Evolutionary conservation across 2,888 invertebrate genomes (phyloP), one percentile per base, ranked within the genome.

Genomic region (Apomyelois bistriatella): DNA sequence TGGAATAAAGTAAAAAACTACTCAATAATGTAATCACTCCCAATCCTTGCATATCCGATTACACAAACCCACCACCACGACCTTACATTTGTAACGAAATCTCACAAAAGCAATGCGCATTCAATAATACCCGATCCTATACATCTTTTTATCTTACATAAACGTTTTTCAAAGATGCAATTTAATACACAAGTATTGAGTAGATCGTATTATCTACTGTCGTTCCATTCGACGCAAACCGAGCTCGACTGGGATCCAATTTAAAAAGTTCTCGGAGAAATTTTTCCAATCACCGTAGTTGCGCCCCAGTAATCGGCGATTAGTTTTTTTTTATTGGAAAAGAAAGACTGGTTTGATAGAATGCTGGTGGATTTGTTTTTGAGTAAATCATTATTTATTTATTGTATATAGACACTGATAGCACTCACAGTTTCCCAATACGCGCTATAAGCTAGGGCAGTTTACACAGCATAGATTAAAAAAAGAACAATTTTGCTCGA

Each of bases 221-320:
- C 70, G 63, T 73, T 69, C 61, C 77, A 79, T 81, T 81, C 74
- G 78, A 68, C 68, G 70, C 79, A 79, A 85, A 82, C 83, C 76
- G 78, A 80, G 78, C 82, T 70, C 72, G 72, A 74, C 66, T 70
- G 77, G 69, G 74, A 89, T 87, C 88, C 89, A 89, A 89, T 89
- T 89, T 87, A 84, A 84, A 86, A 89, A 86, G 81, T 89, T 85
- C 66, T 71, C 75, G 70, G 70, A 77, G 80, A 77, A 85, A 82
- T 81, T 84, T 86, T 85, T 83, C 87, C 87, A 87, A 89, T 89
- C 87, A 85, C 84, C 74, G 71, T 72, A 70, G 67, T 60, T 66
- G 65, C 56, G 61, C 71, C 70, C 64, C 68, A 64, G 84, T 84
- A 86, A 88, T 83, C 79, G 78, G 59, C 76, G 79, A 82, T 85